These are phyloP conservation scores for Pristionchus arcanus DNA, from an alignment of 2,888 invertebrate species.

Conservation along the genomic window DNA sequence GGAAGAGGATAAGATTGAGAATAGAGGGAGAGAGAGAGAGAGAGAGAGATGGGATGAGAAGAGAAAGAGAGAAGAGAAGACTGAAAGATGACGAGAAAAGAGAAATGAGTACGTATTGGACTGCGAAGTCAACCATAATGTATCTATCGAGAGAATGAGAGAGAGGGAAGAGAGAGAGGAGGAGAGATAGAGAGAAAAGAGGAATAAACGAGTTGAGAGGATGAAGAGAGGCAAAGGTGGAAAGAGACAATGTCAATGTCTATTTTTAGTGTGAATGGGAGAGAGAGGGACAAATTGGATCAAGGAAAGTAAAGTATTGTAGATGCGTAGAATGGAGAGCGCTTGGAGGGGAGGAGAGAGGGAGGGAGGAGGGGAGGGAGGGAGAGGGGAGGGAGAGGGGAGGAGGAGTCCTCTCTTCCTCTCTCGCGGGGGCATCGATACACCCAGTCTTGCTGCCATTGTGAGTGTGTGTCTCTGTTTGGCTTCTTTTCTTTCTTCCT, in stretches of 20 bases:
- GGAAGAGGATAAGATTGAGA: slow-evolving; percentile 24
- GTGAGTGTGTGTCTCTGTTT: slow-evolving; percentile 47
- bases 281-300: slow-evolving; percentile 35
- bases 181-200: not conserved
- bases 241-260: slow-evolving; percentile 76
- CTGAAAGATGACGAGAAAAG: not conserved
- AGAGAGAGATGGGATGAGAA: slow-evolving; percentile 24
- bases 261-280: slow-evolving; percentile 85
- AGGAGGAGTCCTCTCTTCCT: not conserved
- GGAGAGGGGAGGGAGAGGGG: not conserved
- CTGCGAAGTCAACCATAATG: slow-evolving; percentile 16
- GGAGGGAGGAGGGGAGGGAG: not conserved
- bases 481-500: slow-evolving; percentile 50
- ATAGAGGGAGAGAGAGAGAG: not conserved
- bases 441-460: slow-evolving; percentile 40
- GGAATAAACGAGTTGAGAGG: slow-evolving; percentile 36
- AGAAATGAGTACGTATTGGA: slow-evolving; percentile 4
- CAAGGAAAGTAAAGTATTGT: slow-evolving; percentile 83
- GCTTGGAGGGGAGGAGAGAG: slow-evolving; percentile 27
- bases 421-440: slow-evolving; percentile 43
- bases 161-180: not conserved
- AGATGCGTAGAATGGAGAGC: slow-evolving; percentile 25
- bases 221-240: slow-evolving; percentile 81
- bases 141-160: not conserved
- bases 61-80: slow-evolving; percentile 2